Evolutionary conservation across 64 coral and sea anemone species (phyloP).

Genomic region (Hydrozoanthus tunicans): DNA sequence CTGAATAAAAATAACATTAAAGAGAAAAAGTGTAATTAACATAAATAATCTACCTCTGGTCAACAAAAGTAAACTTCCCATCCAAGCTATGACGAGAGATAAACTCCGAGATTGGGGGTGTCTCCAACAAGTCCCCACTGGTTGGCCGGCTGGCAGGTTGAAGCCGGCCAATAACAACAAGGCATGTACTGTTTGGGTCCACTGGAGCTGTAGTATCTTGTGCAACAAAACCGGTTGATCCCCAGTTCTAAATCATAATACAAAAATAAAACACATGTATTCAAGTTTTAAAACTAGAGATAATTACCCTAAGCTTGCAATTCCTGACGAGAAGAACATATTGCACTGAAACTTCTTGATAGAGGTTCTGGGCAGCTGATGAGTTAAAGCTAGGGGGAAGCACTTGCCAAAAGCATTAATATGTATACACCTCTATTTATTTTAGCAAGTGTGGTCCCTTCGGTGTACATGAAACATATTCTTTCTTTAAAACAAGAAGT

Average conservation of each 20-base stretch:
- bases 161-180: conserved; percentile 91
- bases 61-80: conserved; percentile 99
- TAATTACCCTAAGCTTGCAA: too few species aligned
- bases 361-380: too few species aligned
- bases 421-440: too few species aligned
- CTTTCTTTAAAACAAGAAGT: too few species aligned
- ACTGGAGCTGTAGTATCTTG: conserved; percentile 32
- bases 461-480: too few species aligned
- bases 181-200: conserved; percentile 58
- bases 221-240: conserved; percentile 34
- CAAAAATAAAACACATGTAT: not conserved
- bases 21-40: too few species aligned
- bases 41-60: conserved; percentile 75
- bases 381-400: too few species aligned
- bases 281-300: not conserved
- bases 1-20: not conserved
- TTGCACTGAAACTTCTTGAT: too few species aligned
- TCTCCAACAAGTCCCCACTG: conserved; percentile 74
- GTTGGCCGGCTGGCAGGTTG: conserved; percentile 88
- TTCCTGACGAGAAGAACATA: too few species aligned
- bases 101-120: conserved; percentile 84
- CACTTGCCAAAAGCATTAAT: too few species aligned
- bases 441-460: too few species aligned
- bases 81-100: conserved; percentile 94
- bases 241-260: conserved; percentile 57